These are phyloP conservation scores for Thera britannica DNA, from an alignment of 2,888 invertebrate genomes.

Conservation along the genomic window DNA sequence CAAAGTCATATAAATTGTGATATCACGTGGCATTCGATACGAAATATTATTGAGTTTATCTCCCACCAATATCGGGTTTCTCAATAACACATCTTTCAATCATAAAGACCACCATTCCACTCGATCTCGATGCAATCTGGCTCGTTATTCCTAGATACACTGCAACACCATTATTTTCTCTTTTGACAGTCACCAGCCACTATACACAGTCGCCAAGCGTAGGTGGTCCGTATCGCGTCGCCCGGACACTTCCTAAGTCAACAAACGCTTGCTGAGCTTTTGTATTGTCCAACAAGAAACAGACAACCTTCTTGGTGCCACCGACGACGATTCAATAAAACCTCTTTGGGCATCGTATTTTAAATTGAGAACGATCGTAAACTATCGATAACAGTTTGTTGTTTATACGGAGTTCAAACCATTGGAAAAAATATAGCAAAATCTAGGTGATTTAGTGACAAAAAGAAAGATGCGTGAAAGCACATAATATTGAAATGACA, in stretches of 20 bases:
- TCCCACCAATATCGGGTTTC: slow-evolving; percentile 33
- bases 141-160: slow-evolving; percentile 52
- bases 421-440: background rate
- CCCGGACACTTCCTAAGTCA: slow-evolving; percentile 56
- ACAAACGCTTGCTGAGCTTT: slow-evolving; percentile 70
- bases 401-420: slow-evolving; percentile 48
- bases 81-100: slow-evolving; percentile 53
- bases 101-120: slow-evolving; percentile 50
- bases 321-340: slow-evolving; percentile 53
- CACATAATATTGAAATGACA: background rate
- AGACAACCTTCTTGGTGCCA: slow-evolving; percentile 52
- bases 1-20: slow-evolving; percentile 22
- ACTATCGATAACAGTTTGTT: slow-evolving; percentile 55
- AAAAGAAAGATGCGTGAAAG: background rate
- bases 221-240: slow-evolving; percentile 73
- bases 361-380: slow-evolving; percentile 63
- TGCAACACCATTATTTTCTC: slow-evolving; percentile 59
- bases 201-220: slow-evolving; percentile 56
- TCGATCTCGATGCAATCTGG: slow-evolving; percentile 56
- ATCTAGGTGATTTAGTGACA: background rate
- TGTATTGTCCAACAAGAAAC: slow-evolving; percentile 66
- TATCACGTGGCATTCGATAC: slow-evolving; percentile 16
- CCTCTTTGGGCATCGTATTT: slow-evolving; percentile 45
- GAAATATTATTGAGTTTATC: slow-evolving; percentile 28
- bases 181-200: slow-evolving; percentile 52